Evolutionary conservation across 2,888 invertebrate species (phyloP).

Genomic region (Ecliptopera silaceata): DNA sequence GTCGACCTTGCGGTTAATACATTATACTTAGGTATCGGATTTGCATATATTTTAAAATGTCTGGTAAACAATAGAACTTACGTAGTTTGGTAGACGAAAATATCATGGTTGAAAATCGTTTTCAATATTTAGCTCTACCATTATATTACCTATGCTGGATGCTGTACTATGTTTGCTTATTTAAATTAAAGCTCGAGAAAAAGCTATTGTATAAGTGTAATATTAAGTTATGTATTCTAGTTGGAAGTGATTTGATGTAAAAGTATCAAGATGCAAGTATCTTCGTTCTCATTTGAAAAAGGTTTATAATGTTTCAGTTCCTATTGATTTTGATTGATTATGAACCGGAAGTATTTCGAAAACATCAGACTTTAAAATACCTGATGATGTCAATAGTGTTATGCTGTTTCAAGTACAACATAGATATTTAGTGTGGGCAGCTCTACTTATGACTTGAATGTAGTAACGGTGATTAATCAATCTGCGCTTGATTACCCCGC

Average conservation of each 20-base stretch:
- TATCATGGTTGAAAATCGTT: background rate
- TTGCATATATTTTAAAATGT: slow-evolving; percentile 8
- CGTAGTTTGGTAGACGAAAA: background rate
- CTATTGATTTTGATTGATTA: too few relatives aligned
- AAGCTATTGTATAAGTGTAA: too few relatives aligned
- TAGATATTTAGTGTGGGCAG: slow-evolving; percentile 14
- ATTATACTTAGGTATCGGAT: background rate
- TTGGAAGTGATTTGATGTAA: too few relatives aligned
- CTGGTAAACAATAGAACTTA: background rate
- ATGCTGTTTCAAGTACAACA: background rate
- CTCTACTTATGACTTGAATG: slow-evolving; percentile 3
- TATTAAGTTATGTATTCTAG: too few relatives aligned
- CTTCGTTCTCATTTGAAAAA: too few relatives aligned
- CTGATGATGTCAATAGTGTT: background rate
- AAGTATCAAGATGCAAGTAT: too few relatives aligned
- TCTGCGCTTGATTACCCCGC: slow-evolving; percentile 28
- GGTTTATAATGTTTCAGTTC: too few relatives aligned
- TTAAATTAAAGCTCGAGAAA: too few relatives aligned
- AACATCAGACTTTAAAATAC: too few relatives aligned
- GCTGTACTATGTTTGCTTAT: too few relatives aligned
- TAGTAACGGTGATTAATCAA: slow-evolving; percentile 41
- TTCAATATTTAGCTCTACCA: background rate
- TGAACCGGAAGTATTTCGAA: too few relatives aligned
- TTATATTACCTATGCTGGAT: background rate
- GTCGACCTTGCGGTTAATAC: slow-evolving; percentile 1